Evolutionary conservation across 2,888 invertebrate species (phyloP), one percentile per base, ranked within the genome.

Genomic region (Osedax frankpressi): DNA sequence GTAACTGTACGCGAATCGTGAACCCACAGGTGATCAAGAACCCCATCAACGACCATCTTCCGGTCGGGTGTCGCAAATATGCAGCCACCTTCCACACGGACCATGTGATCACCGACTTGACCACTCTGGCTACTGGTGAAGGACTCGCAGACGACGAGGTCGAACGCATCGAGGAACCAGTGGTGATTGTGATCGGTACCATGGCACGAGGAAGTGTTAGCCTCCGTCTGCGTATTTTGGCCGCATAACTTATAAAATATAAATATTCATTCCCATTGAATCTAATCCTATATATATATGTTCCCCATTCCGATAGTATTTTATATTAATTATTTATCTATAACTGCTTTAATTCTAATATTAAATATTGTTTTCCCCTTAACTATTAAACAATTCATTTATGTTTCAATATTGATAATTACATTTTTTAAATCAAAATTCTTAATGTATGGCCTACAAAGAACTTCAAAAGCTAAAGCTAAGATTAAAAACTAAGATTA

Each of bases 131-230:
- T 19, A 44, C 44, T 19, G 82, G 86, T 25, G 44, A 44, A 44
- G 44, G 44, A 6, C 6, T 44, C 11, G 86, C 90, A 79, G 90
- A 92, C 73, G 86, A 88, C 74, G 91, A 93, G 63, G 83, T 96
- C 44, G 92, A 93, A 6, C 92, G 92, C 24, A 87, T 88, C 28
- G 91, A 93, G 60, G 78, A 79, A 28, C 94, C 96, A 0, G 88
- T 96, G 74, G 94, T 91, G 0, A 87, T 98, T 78, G 90, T 96
- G 1, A 87, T 98, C 74, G 98, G 98, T 62, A 94, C 97, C 1
- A 95, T 98, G 90, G 97, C 98, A 0, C 93, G 95, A 86, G 98
- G 98, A 73, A 91, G 91, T 85, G 90, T 97, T 76, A 80, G 88
- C 89, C n/a, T 6, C 6, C 11, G 25, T 24, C 67, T n/a, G 14